Evolutionary conservation across 2,888 invertebrate genomes (phyloP).

Genomic region (Hydropsyche betteni): DNA sequence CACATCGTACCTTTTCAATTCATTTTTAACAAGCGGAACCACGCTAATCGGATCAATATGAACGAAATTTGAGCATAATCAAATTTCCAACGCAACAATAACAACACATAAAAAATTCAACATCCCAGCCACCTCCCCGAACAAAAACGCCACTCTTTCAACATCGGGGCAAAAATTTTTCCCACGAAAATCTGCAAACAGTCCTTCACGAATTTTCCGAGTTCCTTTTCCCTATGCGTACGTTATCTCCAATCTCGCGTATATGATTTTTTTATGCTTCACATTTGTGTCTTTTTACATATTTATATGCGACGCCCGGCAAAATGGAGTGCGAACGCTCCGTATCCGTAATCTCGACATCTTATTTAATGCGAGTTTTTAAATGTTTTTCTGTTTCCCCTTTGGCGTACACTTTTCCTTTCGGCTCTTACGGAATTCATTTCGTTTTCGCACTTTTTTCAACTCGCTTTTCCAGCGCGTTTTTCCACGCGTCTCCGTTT

Average conservation of each 20-base stretch:
- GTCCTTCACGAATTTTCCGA: slow-evolving; percentile 29
- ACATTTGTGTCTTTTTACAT: slow-evolving; percentile 40
- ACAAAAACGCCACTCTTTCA: too few species aligned
- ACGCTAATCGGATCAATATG: too few species aligned
- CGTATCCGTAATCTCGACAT: slow-evolving; percentile 15
- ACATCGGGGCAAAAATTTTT: slow-evolving; percentile 42
- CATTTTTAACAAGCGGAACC: too few species aligned
- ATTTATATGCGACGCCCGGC: slow-evolving; percentile 34
- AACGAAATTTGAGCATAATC: too few species aligned
- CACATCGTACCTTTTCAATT: too few species aligned
- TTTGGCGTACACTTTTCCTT: neutral
- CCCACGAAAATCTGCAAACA: slow-evolving; percentile 42
- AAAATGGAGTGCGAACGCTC: slow-evolving; percentile 29
- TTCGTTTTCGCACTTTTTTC: neutral
- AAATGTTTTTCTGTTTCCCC: slow-evolving; percentile 7
- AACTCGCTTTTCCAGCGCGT: too few species aligned
- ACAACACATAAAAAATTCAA: too few species aligned
- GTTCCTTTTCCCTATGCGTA: slow-evolving; percentile 36
- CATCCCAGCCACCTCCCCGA: too few species aligned
- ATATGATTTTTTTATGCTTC: slow-evolving; percentile 39
- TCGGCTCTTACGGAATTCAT: neutral
- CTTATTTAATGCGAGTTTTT: slow-evolving; percentile 23
- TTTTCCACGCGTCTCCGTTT: too few species aligned
- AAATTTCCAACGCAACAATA: too few species aligned
- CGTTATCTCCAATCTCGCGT: slow-evolving; percentile 40